Conservation (phyloP, 2,113 vertebrate species). For the Rhombomys opimus region DNA sequence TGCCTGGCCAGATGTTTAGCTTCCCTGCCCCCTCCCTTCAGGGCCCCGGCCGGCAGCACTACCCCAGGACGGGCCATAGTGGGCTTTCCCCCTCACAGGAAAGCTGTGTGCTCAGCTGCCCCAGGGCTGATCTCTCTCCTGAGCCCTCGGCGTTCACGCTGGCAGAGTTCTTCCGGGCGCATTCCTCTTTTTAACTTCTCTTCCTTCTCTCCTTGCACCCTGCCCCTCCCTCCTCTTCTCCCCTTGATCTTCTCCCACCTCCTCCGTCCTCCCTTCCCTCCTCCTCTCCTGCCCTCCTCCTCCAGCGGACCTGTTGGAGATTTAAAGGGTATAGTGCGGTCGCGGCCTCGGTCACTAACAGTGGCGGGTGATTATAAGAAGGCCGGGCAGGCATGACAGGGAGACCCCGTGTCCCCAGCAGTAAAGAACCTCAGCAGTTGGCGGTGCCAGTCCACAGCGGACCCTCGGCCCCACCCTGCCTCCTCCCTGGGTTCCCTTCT, state of each 20-base stretch:
- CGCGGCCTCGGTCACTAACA: constrained; percentile 86
- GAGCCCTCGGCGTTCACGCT: constrained; percentile 45
- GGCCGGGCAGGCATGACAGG: constrained; percentile 52
- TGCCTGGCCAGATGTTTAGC: background rate
- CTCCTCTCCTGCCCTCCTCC: constrained; percentile 79
- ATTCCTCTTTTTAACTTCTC: constrained; percentile 77
- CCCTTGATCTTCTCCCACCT: background rate
- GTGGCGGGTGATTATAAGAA: constrained; percentile 87
- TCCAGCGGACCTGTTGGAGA: constrained; percentile 97
- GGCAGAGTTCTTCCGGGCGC: constrained; percentile 46
- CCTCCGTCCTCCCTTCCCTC: background rate
- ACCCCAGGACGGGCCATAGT: background rate
- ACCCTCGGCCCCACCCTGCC: background rate
- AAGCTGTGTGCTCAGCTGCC: background rate
- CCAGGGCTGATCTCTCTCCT: constrained; percentile 31
- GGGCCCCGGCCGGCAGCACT: accelerated
- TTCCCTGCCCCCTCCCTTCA: background rate
- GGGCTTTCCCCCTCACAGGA: background rate
- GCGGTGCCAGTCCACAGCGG: accelerated
- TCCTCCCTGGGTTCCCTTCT: background rate
- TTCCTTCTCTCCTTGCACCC: constrained; percentile 77
- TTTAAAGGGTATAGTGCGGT: constrained; percentile 96
- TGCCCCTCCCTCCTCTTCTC: constrained; percentile 36
- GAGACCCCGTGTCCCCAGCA: background rate
- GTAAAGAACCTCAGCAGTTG: background rate